Conservation (phyloP, 2,797 vertebrate species). For the Phyllotis vaccarum region DNA sequence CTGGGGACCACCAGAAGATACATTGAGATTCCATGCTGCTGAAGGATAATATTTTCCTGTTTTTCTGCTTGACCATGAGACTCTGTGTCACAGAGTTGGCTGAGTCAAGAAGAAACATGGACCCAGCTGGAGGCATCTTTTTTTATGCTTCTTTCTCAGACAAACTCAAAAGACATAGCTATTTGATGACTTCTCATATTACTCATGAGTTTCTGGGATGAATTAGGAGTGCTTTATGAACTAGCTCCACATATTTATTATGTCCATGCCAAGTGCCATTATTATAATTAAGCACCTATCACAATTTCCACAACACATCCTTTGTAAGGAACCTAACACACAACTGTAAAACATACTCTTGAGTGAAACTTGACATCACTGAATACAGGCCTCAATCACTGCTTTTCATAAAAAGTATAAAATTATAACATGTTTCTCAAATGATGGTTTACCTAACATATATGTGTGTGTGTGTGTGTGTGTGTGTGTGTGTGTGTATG, state of each 20-base stretch:
- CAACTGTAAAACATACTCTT: slow-evolving; percentile 71
- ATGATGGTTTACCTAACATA: slow-evolving; percentile 22
- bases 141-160: slow-evolving; percentile 53
- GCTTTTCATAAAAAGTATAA: slow-evolving; percentile 54
- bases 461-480: too few relatives aligned
- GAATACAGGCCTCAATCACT: slow-evolving; percentile 2
- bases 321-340: slow-evolving; percentile 67
- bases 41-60: not conserved
- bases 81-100: not conserved
- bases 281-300: slow-evolving; percentile 68
- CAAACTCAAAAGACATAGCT: slow-evolving; percentile 38
- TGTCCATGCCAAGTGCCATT: slow-evolving; percentile 5
- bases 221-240: slow-evolving; percentile 48
- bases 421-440: slow-evolving; percentile 48
- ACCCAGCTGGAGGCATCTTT: not conserved
- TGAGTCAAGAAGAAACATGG: not conserved
- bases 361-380: slow-evolving; percentile 53
- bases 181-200: slow-evolving; percentile 36
- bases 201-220: not conserved
- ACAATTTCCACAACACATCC: slow-evolving; percentile 70
- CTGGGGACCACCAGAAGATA: slow-evolving; percentile 42
- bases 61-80: not conserved
- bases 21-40: not conserved
- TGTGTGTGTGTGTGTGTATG: too few relatives aligned
- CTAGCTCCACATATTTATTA: slow-evolving; percentile 51